Percentiles rank a stretch among this genome's conserved stretches.
These are phyloP conservation scores for Drosophila pseudoananassae DNA, from an alignment of 1,140 invertebrate genomes.

Conservation along the genomic window DNA sequence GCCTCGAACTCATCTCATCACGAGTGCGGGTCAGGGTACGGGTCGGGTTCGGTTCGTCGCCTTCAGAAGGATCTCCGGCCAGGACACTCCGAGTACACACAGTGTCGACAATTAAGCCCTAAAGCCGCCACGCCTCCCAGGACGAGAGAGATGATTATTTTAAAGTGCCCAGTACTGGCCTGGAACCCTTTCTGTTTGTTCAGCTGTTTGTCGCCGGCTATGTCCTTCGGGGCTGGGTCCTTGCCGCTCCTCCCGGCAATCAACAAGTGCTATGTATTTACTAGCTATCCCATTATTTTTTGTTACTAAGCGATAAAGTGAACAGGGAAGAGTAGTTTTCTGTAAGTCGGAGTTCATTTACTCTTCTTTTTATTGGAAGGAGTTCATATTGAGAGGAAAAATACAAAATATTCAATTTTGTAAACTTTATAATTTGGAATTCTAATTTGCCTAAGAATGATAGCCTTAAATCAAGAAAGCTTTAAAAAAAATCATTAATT, in stretches of 20 bases:
- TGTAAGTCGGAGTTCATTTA: too few species aligned
- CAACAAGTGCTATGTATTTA: conserved; percentile 4
- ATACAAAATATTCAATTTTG: too few species aligned
- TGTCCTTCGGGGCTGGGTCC: background rate
- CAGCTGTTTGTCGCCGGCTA: background rate
- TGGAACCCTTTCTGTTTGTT: background rate
- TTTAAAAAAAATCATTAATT: too few species aligned
- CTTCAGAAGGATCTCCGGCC: conserved; percentile 16
- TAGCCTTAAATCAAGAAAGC: too few species aligned
- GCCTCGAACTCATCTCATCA: background rate
- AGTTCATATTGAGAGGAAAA: too few species aligned
- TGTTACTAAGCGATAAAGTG: background rate
- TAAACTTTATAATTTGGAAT: too few species aligned
- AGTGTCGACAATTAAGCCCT: conserved; percentile 46
- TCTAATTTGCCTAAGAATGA: too few species aligned
- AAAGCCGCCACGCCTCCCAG: conserved; percentile 14
- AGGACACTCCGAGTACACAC: background rate
- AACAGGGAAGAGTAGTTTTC: background rate
- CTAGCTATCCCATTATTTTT: conserved; percentile 1
- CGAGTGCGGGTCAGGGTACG: background rate
- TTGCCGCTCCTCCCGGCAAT: background rate
- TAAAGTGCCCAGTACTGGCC: conserved; percentile 31
- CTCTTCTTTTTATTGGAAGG: too few species aligned
- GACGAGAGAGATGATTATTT: conserved; percentile 48
- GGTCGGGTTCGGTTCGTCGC: conserved; percentile 25